A percentile compares a stretch with the other conserved stretches of the same genome.
phyloP scores from a whole-genome alignment of 1,140 invertebrate species.

The Idris sp. region DNA sequence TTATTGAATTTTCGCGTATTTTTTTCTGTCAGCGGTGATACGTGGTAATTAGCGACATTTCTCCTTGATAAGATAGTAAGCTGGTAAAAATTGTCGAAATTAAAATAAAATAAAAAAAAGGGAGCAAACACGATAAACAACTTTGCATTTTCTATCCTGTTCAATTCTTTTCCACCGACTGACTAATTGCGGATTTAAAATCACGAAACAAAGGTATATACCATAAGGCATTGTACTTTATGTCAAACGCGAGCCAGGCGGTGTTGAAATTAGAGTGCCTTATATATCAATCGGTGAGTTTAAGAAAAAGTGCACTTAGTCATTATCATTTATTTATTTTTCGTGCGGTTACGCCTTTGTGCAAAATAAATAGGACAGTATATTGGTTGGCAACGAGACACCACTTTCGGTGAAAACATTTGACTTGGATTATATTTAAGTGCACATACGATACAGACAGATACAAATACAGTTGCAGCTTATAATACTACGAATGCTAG shows the following conservation, averaged over 20 bases:
- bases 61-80: constrained; percentile 7
- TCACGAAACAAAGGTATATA: constrained; percentile 14
- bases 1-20: constrained; percentile 14
- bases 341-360: constrained; percentile 31
- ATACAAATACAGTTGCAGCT: constrained; percentile 6
- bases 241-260: constrained; percentile 16
- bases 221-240: constrained; percentile 23
- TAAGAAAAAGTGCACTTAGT: constrained; percentile 27
- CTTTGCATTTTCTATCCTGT: no score
- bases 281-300: constrained; percentile 37
- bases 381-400: constrained; percentile 29
- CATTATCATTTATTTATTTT: constrained; percentile 37
- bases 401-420: constrained; percentile 52
- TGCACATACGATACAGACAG: constrained; percentile 16
- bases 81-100: constrained; percentile 28
- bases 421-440: constrained; percentile 16
- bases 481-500: constrained; percentile 35
- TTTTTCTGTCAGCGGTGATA: constrained; percentile 1
- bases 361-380: constrained; percentile 38
- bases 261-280: constrained; percentile 18
- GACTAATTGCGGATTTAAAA: constrained; percentile 10
- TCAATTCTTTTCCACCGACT: no score
- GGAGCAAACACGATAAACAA: no score
- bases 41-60: constrained; percentile 19
- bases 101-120: no score